phyloP scores from a whole-genome alignment of 2,797 vertebrate species.

The Xiphophorus birchmanni region DNA sequence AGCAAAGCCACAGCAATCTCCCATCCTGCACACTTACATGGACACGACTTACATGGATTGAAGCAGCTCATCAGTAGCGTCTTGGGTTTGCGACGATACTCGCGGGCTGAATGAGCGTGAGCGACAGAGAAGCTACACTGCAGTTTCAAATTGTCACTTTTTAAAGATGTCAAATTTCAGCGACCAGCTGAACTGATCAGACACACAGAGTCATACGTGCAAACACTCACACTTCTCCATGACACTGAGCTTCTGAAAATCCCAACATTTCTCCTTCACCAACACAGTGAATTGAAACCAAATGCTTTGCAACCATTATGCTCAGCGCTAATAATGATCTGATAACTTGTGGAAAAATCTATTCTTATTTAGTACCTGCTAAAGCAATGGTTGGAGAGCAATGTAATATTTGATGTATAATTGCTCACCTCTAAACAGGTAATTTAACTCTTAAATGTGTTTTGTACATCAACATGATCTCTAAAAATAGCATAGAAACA shows the following conservation, averaged over 20 bases:
- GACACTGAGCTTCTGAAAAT: constrained; percentile 33
- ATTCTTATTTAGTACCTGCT: neutral
- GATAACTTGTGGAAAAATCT: neutral
- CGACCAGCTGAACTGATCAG: neutral
- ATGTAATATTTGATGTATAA: neutral
- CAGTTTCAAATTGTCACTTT: constrained; percentile 17
- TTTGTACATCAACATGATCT: neutral
- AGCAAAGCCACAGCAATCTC: constrained; percentile 61
- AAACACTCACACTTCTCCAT: neutral
- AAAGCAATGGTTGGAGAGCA: neutral
- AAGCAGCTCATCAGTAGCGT: constrained; percentile 87
- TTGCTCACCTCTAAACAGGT: neutral
- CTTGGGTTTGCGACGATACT: constrained; percentile 84
- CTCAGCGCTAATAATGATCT: constrained; percentile 32
- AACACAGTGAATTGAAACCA: constrained; percentile 22
- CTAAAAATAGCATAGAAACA: neutral
- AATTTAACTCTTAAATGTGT: neutral
- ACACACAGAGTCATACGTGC: constrained; percentile 3
- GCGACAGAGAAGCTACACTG: constrained; percentile 46
- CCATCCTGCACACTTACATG: constrained; percentile 56
- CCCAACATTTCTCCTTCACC: constrained; percentile 34
- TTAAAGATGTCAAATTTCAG: neutral
- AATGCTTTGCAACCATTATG: constrained; percentile 42
- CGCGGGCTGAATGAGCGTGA: constrained; percentile 77
- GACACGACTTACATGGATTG: constrained; percentile 86